Evolutionary conservation across 92 coral and sea anemone species (phyloP).

Genomic region (Heliopora coerulea): DNA sequence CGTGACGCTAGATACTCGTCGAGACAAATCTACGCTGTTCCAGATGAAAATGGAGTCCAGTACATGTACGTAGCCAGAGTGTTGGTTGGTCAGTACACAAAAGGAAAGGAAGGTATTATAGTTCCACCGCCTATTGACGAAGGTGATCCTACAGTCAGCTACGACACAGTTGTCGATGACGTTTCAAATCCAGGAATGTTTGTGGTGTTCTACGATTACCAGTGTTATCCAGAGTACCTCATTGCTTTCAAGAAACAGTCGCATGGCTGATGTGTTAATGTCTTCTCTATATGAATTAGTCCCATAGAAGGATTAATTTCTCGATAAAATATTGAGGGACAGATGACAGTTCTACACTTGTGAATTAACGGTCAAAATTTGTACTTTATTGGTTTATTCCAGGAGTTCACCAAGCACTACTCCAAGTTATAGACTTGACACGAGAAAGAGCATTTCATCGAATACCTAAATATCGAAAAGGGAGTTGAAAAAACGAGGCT

Average conservation of each 20-base stretch:
- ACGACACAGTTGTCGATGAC: slow-evolving; percentile 56
- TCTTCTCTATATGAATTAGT: too few species aligned
- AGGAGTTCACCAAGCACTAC: too few species aligned
- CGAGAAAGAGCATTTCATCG: too few species aligned
- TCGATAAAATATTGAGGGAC: too few species aligned
- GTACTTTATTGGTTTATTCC: too few species aligned
- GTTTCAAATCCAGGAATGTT: slow-evolving; percentile 50
- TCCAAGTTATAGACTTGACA: too few species aligned
- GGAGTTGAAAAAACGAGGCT: too few species aligned
- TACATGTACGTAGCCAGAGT: slow-evolving; percentile 66
- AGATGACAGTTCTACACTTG: too few species aligned
- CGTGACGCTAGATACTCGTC: slow-evolving; percentile 30
- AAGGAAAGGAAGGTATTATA: slow-evolving; percentile 39
- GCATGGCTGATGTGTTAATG: too few species aligned
- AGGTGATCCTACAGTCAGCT: slow-evolving; percentile 11
- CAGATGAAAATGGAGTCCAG: slow-evolving; percentile 17
- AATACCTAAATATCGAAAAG: too few species aligned
- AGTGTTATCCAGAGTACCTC: slow-evolving; percentile 59
- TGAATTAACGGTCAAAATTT: too few species aligned
- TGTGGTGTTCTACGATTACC: slow-evolving; percentile 56
- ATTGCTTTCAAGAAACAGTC: slow-evolving; percentile 42
- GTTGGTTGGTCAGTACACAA: slow-evolving; percentile 55
- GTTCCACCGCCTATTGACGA: slow-evolving; percentile 46
- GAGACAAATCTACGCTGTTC: slow-evolving; percentile 2
- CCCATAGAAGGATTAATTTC: too few species aligned